Percentiles rank a stretch among this genome's conserved stretches.
Evolutionary conservation across 2,797 vertebrate species (phyloP).

Genomic region (Mormyrus hasselquistii): DNA sequence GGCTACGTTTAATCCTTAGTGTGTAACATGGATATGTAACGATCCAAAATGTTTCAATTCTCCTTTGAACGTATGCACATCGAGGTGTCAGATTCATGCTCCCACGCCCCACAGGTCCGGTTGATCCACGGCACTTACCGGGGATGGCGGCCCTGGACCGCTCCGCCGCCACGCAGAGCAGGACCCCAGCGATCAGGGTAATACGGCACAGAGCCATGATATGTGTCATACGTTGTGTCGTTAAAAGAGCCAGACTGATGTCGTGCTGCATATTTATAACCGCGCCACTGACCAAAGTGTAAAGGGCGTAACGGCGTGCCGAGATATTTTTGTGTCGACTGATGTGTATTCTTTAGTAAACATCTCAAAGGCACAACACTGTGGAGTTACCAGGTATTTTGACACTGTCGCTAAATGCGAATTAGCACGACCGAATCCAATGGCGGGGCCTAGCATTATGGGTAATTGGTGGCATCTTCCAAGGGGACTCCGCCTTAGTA

Average conservation of each 20-base stretch:
- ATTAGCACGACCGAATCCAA: not conserved
- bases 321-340: not conserved
- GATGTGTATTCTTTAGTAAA: not conserved
- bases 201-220: slow-evolving; percentile 44
- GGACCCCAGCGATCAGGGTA: slow-evolving; percentile 41
- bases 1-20: not conserved
- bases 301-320: not conserved
- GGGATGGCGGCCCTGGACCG: slow-evolving; percentile 26
- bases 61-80: not conserved
- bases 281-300: not conserved
- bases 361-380: not conserved
- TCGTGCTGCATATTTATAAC: not conserved
- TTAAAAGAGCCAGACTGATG: not conserved
- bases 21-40: not conserved
- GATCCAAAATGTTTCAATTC: not conserved
- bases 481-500: not conserved
- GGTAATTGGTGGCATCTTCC: not conserved
- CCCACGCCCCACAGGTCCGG: not conserved
- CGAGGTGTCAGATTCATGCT: not conserved
- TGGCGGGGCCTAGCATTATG: not conserved
- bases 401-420: not conserved
- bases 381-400: not conserved
- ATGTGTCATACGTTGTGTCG: not conserved
- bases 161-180: slow-evolving; percentile 44
- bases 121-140: slow-evolving; percentile 45